Percentiles rank a stretch among this genome's conserved stretches.
These are phyloP conservation scores for Oscheius myriophilus DNA, from an alignment of 2,888 invertebrate genomes.

Conservation along the genomic window DNA sequence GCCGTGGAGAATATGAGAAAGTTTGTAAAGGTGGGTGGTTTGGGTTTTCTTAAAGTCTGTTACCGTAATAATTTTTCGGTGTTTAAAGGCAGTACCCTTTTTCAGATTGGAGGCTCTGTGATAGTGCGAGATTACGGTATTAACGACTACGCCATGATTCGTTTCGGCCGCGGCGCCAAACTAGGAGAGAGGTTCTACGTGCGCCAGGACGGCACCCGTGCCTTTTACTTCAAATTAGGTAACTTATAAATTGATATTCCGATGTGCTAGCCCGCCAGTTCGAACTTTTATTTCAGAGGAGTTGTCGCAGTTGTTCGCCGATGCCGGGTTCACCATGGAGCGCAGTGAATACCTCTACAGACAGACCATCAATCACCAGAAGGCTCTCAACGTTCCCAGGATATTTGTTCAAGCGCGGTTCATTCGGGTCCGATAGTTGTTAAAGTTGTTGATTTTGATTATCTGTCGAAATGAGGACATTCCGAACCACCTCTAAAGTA, in stretches of 20 bases:
- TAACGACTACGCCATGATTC: slow-evolving; percentile 92
- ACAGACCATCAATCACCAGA: slow-evolving; percentile 89
- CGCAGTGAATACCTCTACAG: slow-evolving; percentile 84
- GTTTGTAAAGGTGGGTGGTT: slow-evolving; percentile 61
- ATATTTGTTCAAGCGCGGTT: slow-evolving; percentile 93
- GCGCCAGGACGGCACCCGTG: slow-evolving; percentile 93
- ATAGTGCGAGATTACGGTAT: slow-evolving; percentile 92
- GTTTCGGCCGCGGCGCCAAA: slow-evolving; percentile 91
- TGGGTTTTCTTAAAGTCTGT: background rate
- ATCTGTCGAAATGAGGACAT: too few relatives aligned
- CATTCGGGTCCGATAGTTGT: slow-evolving; percentile 20
- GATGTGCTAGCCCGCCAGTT: too few relatives aligned
- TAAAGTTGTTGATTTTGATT: slow-evolving; percentile 11
- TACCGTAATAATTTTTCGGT: background rate
- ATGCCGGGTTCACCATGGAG: slow-evolving; percentile 80
- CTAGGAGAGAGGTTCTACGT: slow-evolving; percentile 88
- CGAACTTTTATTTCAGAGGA: slow-evolving; percentile 75
- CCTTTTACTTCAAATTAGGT: slow-evolving; percentile 75
- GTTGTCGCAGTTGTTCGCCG: slow-evolving; percentile 78
- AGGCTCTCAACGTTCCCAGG: slow-evolving; percentile 87
- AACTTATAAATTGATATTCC: too few relatives aligned
- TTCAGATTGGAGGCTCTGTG: slow-evolving; percentile 80
- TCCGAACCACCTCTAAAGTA: too few relatives aligned
- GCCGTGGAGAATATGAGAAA: slow-evolving; percentile 77
- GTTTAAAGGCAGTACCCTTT: too few relatives aligned